Conservation (phyloP, 2,888 invertebrate species). For the Gymnosoma rotundatum region DNA sequence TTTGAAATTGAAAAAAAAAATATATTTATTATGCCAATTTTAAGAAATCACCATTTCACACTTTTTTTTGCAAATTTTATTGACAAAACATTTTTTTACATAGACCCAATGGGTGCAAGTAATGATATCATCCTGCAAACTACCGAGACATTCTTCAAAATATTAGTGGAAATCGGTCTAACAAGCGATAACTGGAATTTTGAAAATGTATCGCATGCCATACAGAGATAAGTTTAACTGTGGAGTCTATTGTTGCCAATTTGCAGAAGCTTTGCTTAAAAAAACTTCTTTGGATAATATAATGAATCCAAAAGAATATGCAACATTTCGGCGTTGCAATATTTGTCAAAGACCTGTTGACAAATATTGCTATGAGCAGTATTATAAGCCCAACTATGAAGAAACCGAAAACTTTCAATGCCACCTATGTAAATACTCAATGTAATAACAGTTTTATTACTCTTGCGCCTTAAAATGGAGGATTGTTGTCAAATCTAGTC, state of each 20-base stretch:
- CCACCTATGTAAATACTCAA: not conserved
- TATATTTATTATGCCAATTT: constrained; percentile 10
- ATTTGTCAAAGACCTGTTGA: constrained; percentile 14
- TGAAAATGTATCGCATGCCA: not conserved
- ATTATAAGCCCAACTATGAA: not conserved
- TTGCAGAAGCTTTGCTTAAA: constrained; percentile 7
- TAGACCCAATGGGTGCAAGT: constrained; percentile 11
- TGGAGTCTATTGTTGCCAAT: constrained; percentile 16
- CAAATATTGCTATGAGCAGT: not conserved
- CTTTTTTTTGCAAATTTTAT: constrained; percentile 11
- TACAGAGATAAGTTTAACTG: constrained; percentile 20
- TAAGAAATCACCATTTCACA: not conserved
- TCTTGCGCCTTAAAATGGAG: too few species aligned
- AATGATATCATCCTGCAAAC: not conserved
- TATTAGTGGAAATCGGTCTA: not conserved
- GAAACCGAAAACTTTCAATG: not conserved
- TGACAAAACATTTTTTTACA: constrained; percentile 1
- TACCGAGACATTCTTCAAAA: not conserved
- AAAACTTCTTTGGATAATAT: not conserved
- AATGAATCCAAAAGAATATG: not conserved
- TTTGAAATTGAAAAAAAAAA: not conserved
- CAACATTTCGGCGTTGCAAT: not conserved
- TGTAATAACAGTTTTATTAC: not conserved
- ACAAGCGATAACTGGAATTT: not conserved
- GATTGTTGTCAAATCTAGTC: too few species aligned